Evolutionary conservation across 2,888 invertebrate species (phyloP).

Genomic region (Cerceris ruficornis): DNA sequence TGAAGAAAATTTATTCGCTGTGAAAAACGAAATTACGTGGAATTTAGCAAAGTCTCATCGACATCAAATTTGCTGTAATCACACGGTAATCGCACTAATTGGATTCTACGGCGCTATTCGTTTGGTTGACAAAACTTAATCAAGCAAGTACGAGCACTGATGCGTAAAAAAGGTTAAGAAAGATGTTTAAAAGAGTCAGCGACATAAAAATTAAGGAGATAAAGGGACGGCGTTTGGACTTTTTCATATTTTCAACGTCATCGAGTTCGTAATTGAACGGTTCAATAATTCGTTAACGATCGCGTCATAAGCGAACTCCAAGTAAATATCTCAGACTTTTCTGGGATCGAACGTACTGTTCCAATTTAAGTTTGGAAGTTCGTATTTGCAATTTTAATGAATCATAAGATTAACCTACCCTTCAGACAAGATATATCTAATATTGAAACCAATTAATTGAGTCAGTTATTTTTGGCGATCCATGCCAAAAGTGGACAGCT

Average conservation of each 20-base stretch:
- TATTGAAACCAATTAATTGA: no score
- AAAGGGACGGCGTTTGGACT: slow-evolving; percentile 10
- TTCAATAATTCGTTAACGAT: slow-evolving; percentile 16
- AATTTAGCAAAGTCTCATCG: slow-evolving; percentile 13
- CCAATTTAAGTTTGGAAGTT: no score
- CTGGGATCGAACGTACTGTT: neutral
- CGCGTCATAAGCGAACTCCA: neutral
- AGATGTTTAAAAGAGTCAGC: slow-evolving; percentile 15
- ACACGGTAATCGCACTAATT: slow-evolving; percentile 49
- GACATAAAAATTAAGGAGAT: slow-evolving; percentile 36
- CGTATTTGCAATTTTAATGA: no score
- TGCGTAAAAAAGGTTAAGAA: slow-evolving; percentile 32
- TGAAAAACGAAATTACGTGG: neutral
- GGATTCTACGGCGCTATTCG: slow-evolving; percentile 39
- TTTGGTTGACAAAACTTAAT: slow-evolving; percentile 22
- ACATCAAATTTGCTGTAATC: slow-evolving; percentile 21
- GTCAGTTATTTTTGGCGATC: no score
- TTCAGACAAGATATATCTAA: no score
- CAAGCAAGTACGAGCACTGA: slow-evolving; percentile 37
- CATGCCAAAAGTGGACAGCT: no score
- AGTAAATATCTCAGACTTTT: neutral
- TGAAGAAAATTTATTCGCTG: neutral
- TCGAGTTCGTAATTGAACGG: slow-evolving; percentile 46
- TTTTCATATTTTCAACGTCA: slow-evolving; percentile 21
- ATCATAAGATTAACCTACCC: no score